Evolutionary conservation across 2,797 vertebrate genomes (phyloP), one percentile per base, ranked within the genome.

Genomic region (Clamator glandarius): DNA sequence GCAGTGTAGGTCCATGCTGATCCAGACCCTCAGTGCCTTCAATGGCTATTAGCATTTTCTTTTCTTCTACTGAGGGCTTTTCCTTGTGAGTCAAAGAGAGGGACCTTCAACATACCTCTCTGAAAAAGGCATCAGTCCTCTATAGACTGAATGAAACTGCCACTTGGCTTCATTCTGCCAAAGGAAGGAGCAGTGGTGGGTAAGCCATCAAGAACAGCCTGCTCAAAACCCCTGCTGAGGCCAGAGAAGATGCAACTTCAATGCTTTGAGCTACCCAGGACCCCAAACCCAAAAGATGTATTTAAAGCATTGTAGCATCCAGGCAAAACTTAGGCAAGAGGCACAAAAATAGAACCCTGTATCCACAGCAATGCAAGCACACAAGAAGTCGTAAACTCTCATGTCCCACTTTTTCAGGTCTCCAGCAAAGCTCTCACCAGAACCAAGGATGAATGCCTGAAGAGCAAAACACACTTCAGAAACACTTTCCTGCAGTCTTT

Each of bases 381-480:
- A 55, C 1, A 2, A 81, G 81, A 64, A 64, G 57, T 36, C 7
- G 0, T n/a, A 50, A 90, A 51, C 31, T 81, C 55, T 52, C 48
- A 51, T 3, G 0, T 0, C 1, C 17, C 44, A 24, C 26, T 39
- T 70, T 39, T 21, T 13, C 0, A 0, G 84, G 64, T 29, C 48
- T 69, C 41, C 67, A 54, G 42, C 41, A 94, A 90, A 84, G 44
- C 39, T 73, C 48, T 77, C 59, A 55, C 41, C 31, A 55, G 52
- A 89, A 36, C 26, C 12, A 70, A 51, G 57, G 21, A 83, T 21
- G 54, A 81, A 67, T 25, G 17, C 29, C n/a, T 26, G 2, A 80
- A 80, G 61, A 36, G 64, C 28, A 83, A 80, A 69, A 41, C 0
- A 2, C 33, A 48, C 39, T 74, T 77, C 68, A 66, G 75, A 72